Conservation (phyloP, 2,888 invertebrate genomes). For the Iselma pallidipennis region DNA sequence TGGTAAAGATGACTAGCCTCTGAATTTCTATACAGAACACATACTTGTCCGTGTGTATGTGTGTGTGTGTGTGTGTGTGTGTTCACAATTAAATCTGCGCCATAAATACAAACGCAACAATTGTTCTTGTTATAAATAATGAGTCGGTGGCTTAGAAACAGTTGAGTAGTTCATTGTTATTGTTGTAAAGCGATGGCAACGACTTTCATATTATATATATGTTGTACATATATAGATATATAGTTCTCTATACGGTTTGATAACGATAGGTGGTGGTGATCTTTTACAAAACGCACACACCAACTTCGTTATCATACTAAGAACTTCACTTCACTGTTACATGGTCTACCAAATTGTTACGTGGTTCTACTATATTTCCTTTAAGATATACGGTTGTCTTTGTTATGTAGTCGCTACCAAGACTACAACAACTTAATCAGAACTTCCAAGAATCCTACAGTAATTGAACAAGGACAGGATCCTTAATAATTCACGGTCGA, state of each 20-base stretch:
- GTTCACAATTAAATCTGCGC: conserved; percentile 24
- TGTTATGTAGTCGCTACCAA: background rate
- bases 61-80: conserved; percentile 8
- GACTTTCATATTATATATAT: conserved; percentile 18
- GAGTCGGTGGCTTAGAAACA: conserved; percentile 27
- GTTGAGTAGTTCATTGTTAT: conserved; percentile 30
- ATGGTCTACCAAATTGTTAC: conserved; percentile 3
- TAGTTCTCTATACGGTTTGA: background rate
- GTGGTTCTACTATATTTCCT: background rate
- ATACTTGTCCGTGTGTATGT: no score
- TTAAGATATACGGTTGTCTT: conserved; percentile 2
- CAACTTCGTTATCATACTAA: background rate
- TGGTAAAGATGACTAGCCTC: conserved; percentile 10
- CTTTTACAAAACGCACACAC: background rate
- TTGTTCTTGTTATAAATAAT: conserved; percentile 31
- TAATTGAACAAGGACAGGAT: background rate
- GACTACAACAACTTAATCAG: background rate
- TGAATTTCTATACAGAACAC: no score
- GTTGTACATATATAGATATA: conserved; percentile 12
- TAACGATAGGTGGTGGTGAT: conserved; percentile 1
- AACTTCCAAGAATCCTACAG: background rate
- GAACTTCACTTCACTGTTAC: background rate
- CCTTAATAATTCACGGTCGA: background rate
- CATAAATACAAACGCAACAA: conserved; percentile 25
- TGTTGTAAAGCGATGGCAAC: conserved; percentile 20